Evolutionary conservation across 2,113 vertebrate genomes (phyloP), one percentile per base, ranked within the genome.

Genomic region (Cavia porcellus): DNA sequence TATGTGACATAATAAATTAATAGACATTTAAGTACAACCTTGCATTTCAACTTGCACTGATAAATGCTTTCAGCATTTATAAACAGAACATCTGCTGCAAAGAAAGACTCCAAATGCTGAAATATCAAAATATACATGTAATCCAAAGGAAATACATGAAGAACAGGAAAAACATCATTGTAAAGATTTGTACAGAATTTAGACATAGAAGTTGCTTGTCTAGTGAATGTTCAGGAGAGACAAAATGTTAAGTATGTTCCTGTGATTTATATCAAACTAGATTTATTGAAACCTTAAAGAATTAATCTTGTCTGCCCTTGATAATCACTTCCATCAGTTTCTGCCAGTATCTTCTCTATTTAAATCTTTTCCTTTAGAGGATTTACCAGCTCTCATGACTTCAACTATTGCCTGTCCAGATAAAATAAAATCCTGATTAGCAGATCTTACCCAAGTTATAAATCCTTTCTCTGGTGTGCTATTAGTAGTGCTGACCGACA

Each of bases 1-100:
- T 61, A 52, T 82, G 45, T 90, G 75, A 91, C 50, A 66, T 59
- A 90, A 47, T 94, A 95, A 92, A 91, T 64, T 77, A 90, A 82
- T 70, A 79, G n/a, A 19, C 50, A 81, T 90, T 90, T 92, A 92
- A 96, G 72, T 93, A 13, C 9, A 61, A 59, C 59, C 45, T 84
- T 15, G 66, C 42, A 87, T 92, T 96, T 38, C 25, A 30, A 95
- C 28, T 75, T 91, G 35, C 4, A 35, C 87, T 20, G 55, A 82
- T 52, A 93, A 82, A 77, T 94, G 28, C 22, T 85, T 72, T 85
- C 81, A 81, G 25, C 50, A 90, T 64, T 19, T 80, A 35, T 50
- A 74, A 93, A 89, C 72, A 62, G 75, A 95, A 94, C 30, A 55
- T 57, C 30, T 79, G 10, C 66, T 55, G 47, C 55, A 88, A 87